Conservation (phyloP, 2,888 invertebrate species). For the Rhimphoctona megacephalus region DNA sequence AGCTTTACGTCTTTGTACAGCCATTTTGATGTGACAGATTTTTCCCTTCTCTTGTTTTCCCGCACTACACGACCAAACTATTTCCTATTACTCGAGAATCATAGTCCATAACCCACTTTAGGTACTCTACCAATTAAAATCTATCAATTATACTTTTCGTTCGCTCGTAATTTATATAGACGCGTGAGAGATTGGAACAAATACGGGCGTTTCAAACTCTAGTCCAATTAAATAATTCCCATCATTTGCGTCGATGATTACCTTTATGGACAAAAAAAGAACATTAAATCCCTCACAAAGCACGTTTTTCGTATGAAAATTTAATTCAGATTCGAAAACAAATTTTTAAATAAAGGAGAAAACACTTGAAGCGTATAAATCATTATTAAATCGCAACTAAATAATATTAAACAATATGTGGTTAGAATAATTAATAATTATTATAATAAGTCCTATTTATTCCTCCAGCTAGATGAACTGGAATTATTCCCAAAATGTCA, state of each 20-base stretch:
- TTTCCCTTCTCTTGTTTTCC: conserved; percentile 15
- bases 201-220: background rate
- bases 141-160: background rate
- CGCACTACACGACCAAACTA: background rate
- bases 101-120: background rate
- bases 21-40: conserved; percentile 23
- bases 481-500: background rate
- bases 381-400: background rate
- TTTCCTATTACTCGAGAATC: background rate
- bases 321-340: background rate
- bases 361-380: background rate
- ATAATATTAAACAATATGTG: background rate
- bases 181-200: background rate
- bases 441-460: no score
- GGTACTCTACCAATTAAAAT: background rate
- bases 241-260: background rate
- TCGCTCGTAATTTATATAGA: background rate
- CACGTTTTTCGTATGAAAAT: background rate
- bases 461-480: background rate
- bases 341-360: background rate
- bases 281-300: background rate
- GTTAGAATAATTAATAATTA: no score
- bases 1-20: background rate
- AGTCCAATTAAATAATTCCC: background rate
- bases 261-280: background rate